phyloP scores from a whole-genome alignment of 2,113 vertebrate genomes.

The Hippoglossus stenolepis region DNA sequence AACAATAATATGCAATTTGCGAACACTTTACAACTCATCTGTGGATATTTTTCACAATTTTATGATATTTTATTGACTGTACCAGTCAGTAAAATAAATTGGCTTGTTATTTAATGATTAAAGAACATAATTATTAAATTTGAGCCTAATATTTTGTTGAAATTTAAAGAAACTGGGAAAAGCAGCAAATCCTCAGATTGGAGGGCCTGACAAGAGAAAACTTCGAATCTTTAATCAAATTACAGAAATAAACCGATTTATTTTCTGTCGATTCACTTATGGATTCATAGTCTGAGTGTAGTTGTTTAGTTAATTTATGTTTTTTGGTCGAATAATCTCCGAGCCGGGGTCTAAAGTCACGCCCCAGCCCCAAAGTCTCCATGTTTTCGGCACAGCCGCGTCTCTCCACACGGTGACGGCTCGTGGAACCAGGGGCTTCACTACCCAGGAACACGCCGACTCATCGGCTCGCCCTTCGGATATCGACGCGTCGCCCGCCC shows the following conservation, averaged over 20 bases:
- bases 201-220: too few relatives aligned
- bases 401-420: constrained; percentile 31
- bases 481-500: fast-evolving
- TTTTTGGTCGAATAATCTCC: not conserved
- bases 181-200: too few relatives aligned
- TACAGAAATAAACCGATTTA: not conserved
- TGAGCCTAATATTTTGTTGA: not conserved
- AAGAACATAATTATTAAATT: too few relatives aligned
- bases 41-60: too few relatives aligned
- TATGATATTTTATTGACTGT: too few relatives aligned
- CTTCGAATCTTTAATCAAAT: not conserved
- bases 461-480: not conserved
- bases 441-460: fast-evolving
- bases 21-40: too few relatives aligned
- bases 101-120: too few relatives aligned
- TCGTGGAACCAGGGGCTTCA: not conserved
- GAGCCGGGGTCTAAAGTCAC: constrained; percentile 42
- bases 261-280: not conserved
- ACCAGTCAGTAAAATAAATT: too few relatives aligned
- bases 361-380: constrained; percentile 49
- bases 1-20: too few relatives aligned
- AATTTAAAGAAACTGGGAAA: not conserved
- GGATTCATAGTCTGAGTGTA: too few relatives aligned
- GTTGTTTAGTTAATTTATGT: not conserved
- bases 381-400: constrained; percentile 51